Conservation (phyloP, 2,888 invertebrate genomes). For the Smittia sp. region DNA sequence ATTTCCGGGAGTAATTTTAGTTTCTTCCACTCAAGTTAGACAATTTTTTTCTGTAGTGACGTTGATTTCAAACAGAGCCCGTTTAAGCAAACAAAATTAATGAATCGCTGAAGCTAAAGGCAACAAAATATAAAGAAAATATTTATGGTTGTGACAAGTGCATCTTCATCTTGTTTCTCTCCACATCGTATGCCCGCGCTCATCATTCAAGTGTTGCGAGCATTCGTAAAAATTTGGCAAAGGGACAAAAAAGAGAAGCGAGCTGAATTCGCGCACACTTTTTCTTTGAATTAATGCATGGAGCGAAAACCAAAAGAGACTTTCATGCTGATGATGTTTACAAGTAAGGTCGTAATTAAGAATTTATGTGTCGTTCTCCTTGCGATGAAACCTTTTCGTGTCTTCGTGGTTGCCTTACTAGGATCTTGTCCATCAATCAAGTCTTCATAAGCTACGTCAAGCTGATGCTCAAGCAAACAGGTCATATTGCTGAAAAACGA, state of each 20-base stretch:
- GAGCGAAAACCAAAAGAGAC: neutral
- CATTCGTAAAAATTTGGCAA: slow-evolving; percentile 23
- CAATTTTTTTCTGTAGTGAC: too few relatives aligned
- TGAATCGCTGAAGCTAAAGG: slow-evolving; percentile 12
- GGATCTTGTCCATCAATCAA: neutral
- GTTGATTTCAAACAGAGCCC: neutral
- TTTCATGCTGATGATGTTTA: neutral
- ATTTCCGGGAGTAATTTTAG: neutral
- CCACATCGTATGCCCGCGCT: neutral
- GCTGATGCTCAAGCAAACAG: too few relatives aligned
- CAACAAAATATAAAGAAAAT: slow-evolving; percentile 4
- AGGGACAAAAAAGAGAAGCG: neutral
- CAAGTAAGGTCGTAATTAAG: neutral
- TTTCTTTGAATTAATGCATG: neutral
- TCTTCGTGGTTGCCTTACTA: neutral
- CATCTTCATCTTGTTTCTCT: slow-evolving; percentile 9
- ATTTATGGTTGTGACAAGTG: slow-evolving; percentile 38
- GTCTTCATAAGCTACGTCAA: too few relatives aligned
- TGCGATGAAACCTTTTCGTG: neutral
- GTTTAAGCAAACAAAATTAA: neutral
- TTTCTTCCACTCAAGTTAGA: too few relatives aligned
- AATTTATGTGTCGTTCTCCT: neutral
- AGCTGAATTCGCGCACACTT: neutral
- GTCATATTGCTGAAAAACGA: too few relatives aligned
- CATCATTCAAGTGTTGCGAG: slow-evolving; percentile 29